These are phyloP conservation scores for Drosophila anceps DNA, from an alignment of 2,888 invertebrate species.

Conservation along the genomic window DNA sequence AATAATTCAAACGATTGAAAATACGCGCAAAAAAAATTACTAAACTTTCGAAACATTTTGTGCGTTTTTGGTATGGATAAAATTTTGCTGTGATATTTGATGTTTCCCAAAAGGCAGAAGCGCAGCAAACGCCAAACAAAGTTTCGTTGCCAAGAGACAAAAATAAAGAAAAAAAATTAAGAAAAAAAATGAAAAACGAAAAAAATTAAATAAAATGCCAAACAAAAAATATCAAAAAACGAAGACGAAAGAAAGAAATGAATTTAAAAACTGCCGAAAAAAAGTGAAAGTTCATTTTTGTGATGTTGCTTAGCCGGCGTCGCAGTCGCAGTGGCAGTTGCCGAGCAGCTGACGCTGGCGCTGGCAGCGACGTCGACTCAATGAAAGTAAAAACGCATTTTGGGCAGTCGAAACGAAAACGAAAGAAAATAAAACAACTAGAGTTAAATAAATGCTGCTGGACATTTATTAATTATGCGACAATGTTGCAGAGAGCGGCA, in stretches of 20 bases:
- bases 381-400: slow-evolving; percentile 83
- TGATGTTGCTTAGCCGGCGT: slow-evolving; percentile 73
- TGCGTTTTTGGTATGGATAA: slow-evolving; percentile 53
- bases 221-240: slow-evolving; percentile 48
- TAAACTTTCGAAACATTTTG: slow-evolving; percentile 51
- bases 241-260: slow-evolving; percentile 75
- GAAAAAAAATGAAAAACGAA: slow-evolving; percentile 17
- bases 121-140: slow-evolving; percentile 21
- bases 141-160: slow-evolving; percentile 52
- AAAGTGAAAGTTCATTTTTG: slow-evolving; percentile 85
- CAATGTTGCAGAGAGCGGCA: slow-evolving; percentile 46
- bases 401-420: slow-evolving; percentile 51
- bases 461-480: slow-evolving; percentile 69
- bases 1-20: neutral
- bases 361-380: slow-evolving; percentile 51
- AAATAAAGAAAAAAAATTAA: slow-evolving; percentile 30
- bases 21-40: neutral
- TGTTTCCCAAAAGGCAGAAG: slow-evolving; percentile 51
- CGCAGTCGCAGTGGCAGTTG: slow-evolving; percentile 9
- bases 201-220: slow-evolving; percentile 48
- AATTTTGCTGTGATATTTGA: slow-evolving; percentile 27
- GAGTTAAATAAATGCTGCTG: slow-evolving; percentile 51
- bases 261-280: slow-evolving; percentile 84
- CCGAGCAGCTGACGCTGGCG: slow-evolving; percentile 50
- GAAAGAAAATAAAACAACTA: slow-evolving; percentile 20